phyloP scores from a whole-genome alignment of 2,888 invertebrate genomes.

The Imbricaverruca yamaguchii region DNA sequence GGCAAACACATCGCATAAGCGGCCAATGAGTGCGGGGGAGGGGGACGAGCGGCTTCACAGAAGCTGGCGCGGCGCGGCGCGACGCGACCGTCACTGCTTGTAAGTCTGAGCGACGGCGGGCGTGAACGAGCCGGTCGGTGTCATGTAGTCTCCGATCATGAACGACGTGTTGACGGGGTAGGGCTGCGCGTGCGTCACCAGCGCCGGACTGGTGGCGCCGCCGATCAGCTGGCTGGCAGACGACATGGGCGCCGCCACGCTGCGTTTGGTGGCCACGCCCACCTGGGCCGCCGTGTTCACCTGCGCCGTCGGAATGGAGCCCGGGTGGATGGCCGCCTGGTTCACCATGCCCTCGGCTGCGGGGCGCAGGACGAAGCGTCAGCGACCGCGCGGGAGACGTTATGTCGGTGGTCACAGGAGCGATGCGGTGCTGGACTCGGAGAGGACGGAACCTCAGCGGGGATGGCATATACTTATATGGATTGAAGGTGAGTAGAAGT shows the following conservation, averaged over 20 bases:
- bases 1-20: constrained; percentile 7
- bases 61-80: not conserved
- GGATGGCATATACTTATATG: no score
- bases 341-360: constrained; percentile 38
- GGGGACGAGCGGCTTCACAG: constrained; percentile 1
- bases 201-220: constrained; percentile 61
- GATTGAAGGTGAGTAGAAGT: no score
- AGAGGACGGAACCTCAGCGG: no score
- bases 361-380: not conserved
- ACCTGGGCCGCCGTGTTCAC: constrained; percentile 47
- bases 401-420: no score
- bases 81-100: not conserved
- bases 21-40: not conserved
- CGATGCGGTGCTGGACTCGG: no score
- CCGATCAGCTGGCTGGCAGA: constrained; percentile 57
- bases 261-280: constrained; percentile 22
- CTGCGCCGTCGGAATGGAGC: constrained; percentile 56
- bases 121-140: constrained; percentile 43
- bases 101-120: not conserved
- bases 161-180: constrained; percentile 38
- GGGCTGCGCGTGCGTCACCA: constrained; percentile 46
- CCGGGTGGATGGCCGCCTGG: constrained; percentile 56
- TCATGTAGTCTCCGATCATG: constrained; percentile 68
- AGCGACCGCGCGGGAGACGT: not conserved
- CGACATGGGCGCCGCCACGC: constrained; percentile 52